Percentiles rank a stretch among this genome's conserved stretches.
These are phyloP conservation scores for Acanthornis magna DNA, from an alignment of 2,797 vertebrate genomes.

Conservation along the genomic window DNA sequence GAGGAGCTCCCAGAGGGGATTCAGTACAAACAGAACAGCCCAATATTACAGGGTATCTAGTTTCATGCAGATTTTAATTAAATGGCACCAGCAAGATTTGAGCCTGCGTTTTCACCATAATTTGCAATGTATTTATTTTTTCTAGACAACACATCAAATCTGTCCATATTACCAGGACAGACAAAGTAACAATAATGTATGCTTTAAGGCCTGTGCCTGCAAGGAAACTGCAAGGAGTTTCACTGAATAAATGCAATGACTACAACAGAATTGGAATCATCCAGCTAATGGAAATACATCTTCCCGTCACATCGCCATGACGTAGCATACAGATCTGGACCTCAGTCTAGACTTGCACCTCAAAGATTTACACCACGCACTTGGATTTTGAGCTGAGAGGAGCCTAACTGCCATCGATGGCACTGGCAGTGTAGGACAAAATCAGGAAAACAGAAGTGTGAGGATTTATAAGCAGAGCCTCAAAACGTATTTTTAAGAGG, in stretches of 20 bases:
- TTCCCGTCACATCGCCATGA: not conserved
- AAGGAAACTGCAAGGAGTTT: not conserved
- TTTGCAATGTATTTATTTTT: not conserved
- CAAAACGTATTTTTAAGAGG: not conserved
- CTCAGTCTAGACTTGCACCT: not conserved
- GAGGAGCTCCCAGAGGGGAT: not conserved
- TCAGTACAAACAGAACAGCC: not conserved
- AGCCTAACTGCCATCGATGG: not conserved
- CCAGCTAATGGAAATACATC: not conserved
- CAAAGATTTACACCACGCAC: not conserved
- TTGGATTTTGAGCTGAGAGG: not conserved
- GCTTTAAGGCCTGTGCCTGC: not conserved
- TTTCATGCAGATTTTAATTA: constrained; percentile 27
- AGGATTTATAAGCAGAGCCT: not conserved
- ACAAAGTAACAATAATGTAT: not conserved
- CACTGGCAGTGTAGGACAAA: not conserved
- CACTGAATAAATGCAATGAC: not conserved
- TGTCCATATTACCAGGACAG: not conserved
- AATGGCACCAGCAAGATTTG: not conserved
- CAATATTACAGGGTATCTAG: not conserved
- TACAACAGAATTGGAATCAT: not conserved
- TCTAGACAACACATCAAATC: not conserved
- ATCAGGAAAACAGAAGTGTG: not conserved
- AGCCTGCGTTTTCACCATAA: not conserved
- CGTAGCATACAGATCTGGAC: not conserved